A percentile compares a stretch with the other conserved stretches of the same genome.
These are phyloP conservation scores for Balanococcus diminutus DNA, from an alignment of 2,888 invertebrate genomes.

Conservation along the genomic window DNA sequence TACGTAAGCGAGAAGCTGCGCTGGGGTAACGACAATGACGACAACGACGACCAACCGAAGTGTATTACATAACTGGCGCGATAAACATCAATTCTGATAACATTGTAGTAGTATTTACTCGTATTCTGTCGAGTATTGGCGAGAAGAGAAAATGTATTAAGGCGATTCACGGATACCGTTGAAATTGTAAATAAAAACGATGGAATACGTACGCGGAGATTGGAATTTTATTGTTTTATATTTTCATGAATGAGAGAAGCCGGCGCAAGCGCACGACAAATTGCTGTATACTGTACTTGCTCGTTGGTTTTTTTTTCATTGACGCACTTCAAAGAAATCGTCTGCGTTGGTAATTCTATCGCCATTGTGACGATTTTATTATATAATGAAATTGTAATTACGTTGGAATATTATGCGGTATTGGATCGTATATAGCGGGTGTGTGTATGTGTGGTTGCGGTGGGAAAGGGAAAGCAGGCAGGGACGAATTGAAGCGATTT, in stretches of 20 bases:
- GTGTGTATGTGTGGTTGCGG: too few relatives aligned
- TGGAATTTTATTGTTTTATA: constrained; percentile 31
- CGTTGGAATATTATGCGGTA: background rate
- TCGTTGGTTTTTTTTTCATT: background rate
- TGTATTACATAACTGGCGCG: background rate
- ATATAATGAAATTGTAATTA: background rate
- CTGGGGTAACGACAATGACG: background rate
- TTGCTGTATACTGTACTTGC: background rate
- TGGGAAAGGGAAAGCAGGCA: background rate
- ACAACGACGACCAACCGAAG: background rate
- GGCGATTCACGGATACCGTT: background rate
- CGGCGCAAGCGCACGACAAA: background rate
- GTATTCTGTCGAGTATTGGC: background rate
- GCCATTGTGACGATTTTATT: background rate
- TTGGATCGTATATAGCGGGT: background rate
- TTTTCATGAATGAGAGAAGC: constrained; percentile 11
- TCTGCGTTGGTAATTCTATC: background rate
- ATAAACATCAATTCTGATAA: too few relatives aligned
- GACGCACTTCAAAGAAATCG: background rate
- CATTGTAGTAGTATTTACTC: background rate
- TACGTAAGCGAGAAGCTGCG: background rate
- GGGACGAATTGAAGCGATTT: background rate
- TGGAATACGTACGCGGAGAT: background rate
- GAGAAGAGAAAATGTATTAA: background rate
- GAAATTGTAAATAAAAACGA: constrained; percentile 9